phyloP scores from a whole-genome alignment of 1,140 invertebrate genomes.

The Pantala flavescens region DNA sequence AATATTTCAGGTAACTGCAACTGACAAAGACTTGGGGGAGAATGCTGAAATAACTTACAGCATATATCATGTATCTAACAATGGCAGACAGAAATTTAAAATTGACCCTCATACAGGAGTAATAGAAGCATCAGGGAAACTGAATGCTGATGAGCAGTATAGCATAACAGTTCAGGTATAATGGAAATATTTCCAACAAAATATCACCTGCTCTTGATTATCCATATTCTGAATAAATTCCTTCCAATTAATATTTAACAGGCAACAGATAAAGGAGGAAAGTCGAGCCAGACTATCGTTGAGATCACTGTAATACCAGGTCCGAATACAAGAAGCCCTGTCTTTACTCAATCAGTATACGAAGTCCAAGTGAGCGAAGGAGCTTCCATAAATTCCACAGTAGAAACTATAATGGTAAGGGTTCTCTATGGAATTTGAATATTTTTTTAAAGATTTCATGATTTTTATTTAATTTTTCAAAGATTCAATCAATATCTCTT shows the following conservation, averaged over 20 bases:
- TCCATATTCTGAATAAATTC: too few species aligned
- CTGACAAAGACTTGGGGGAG: constrained; percentile 73
- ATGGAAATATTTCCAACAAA: constrained; percentile 8
- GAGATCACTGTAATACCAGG: constrained; percentile 70
- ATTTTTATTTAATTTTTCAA: constrained; percentile 15
- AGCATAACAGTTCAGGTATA: constrained; percentile 73
- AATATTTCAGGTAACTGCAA: constrained; percentile 52
- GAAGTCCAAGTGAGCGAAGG: constrained; percentile 81
- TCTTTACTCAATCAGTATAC: constrained; percentile 66
- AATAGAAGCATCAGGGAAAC: constrained; percentile 51
- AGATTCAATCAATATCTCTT: neutral
- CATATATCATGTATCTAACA: constrained; percentile 82
- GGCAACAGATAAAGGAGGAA: constrained; percentile 39
- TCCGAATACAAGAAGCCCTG: constrained; percentile 72
- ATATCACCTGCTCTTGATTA: too few species aligned
- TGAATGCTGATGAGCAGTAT: constrained; percentile 78
- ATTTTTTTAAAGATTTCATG: neutral
- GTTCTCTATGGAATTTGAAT: constrained; percentile 23
- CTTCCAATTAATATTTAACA: constrained; percentile 21
- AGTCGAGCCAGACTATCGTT: constrained; percentile 59
- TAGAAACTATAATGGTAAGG: constrained; percentile 52
- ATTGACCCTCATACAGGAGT: constrained; percentile 70
- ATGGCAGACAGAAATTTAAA: constrained; percentile 71
- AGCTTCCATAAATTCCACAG: constrained; percentile 71
- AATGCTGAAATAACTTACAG: constrained; percentile 72